A percentile compares a stretch with the other conserved stretches of the same genome.
These are phyloP conservation scores for Hyles euphorbiae DNA, from an alignment of 1,140 invertebrate species.

Conservation along the genomic window DNA sequence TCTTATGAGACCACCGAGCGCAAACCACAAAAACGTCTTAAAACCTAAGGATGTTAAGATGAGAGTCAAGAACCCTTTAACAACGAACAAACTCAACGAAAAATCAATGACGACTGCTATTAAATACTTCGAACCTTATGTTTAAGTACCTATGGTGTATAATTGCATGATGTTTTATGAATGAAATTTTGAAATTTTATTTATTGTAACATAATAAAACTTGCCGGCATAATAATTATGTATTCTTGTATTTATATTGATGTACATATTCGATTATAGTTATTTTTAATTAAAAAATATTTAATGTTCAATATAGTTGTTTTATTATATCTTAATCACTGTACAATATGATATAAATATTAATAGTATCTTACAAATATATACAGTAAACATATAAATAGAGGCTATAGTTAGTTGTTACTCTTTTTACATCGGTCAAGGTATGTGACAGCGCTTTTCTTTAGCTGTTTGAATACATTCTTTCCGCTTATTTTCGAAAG, in stretches of 20 bases:
- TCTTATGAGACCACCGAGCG: constrained; percentile 74
- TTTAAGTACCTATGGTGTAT: constrained; percentile 52
- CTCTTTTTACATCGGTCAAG: constrained; percentile 10
- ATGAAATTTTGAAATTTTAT: constrained; percentile 55
- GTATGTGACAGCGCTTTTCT: constrained; percentile 14
- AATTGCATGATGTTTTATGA: constrained; percentile 27
- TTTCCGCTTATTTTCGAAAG: constrained; percentile 1
- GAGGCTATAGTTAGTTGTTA: neutral
- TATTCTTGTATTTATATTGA: constrained; percentile 59
- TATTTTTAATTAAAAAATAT: constrained; percentile 49
- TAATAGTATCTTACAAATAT: too few relatives aligned
- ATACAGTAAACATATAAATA: neutral
- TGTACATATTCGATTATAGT: constrained; percentile 63
- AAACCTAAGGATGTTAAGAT: constrained; percentile 87
- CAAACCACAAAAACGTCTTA: constrained; percentile 85
- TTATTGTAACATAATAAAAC: constrained; percentile 71
- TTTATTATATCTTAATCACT: constrained; percentile 26
- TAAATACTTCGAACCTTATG: constrained; percentile 75
- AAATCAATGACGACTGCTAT: constrained; percentile 74
- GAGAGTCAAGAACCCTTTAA: constrained; percentile 69
- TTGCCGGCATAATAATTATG: constrained; percentile 67
- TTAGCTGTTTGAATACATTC: constrained; percentile 18
- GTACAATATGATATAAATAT: too few relatives aligned
- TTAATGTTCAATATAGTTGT: constrained; percentile 28
- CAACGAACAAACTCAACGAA: constrained; percentile 74